These are phyloP conservation scores for Tenebrio molitor DNA, from an alignment of 1,140 invertebrate species.

Conservation along the genomic window DNA sequence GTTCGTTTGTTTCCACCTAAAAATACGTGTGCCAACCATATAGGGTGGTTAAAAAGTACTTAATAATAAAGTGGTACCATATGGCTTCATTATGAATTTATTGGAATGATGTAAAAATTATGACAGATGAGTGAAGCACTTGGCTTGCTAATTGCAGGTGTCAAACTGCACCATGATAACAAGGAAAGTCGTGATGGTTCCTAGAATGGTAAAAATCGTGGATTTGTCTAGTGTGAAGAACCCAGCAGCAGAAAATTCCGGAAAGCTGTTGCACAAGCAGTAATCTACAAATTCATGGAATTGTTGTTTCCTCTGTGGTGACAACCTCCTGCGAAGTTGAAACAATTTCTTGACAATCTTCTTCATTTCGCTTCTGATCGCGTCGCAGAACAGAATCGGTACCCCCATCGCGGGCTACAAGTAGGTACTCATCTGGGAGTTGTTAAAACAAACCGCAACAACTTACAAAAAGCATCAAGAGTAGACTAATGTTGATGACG, in stretches of 20 bases:
- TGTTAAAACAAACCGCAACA: background rate
- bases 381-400: background rate
- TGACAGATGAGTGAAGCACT: too few relatives aligned
- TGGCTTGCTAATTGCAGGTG: background rate
- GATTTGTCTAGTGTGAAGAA: background rate
- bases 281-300: background rate
- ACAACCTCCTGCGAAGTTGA: background rate
- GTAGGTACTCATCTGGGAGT: background rate
- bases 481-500: background rate
- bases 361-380: background rate
- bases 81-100: too few relatives aligned
- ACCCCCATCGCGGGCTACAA: background rate
- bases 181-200: background rate
- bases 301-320: background rate
- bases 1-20: too few relatives aligned
- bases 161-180: conserved; percentile 8
- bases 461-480: background rate
- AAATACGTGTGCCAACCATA: too few relatives aligned
- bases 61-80: too few relatives aligned
- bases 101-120: too few relatives aligned
- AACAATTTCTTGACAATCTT: background rate
- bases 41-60: too few relatives aligned
- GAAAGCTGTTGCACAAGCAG: background rate
- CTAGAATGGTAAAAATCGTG: background rate
- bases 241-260: background rate